These are phyloP conservation scores for Carlito syrichta DNA, from an alignment of 2,113 vertebrate genomes.

Conservation along the genomic window DNA sequence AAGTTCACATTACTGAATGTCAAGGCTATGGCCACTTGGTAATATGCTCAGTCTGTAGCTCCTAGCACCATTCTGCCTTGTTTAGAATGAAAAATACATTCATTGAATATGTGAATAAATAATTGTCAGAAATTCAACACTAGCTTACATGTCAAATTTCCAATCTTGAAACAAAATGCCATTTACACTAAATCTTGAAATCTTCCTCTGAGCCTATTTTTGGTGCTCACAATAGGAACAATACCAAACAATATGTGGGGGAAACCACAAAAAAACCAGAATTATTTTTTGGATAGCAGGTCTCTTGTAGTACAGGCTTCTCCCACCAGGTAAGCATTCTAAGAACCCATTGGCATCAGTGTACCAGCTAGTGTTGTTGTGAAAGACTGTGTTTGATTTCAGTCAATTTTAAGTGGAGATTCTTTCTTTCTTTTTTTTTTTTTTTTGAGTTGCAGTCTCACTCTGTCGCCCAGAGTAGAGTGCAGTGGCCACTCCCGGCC, in stretches of 20 bases:
- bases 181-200: not conserved
- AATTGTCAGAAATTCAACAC: not conserved
- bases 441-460: too few species aligned
- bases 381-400: too few species aligned
- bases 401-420: too few species aligned
- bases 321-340: too few species aligned
- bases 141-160: not conserved
- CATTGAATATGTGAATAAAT: not conserved
- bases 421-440: too few species aligned
- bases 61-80: not conserved
- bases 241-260: not conserved
- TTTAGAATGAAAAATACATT: not conserved
- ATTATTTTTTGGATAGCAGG: too few species aligned
- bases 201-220: not conserved
- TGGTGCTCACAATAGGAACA: not conserved
- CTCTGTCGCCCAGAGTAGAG: too few species aligned
- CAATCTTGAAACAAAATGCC: not conserved
- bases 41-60: not conserved
- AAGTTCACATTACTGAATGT: not conserved
- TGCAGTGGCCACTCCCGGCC: too few species aligned
- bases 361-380: too few species aligned
- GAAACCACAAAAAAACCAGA: too few species aligned
- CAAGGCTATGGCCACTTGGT: not conserved
- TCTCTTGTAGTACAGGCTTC: too few species aligned
- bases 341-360: too few species aligned